phyloP scores from a whole-genome alignment of 2,113 vertebrate genomes.

The Myotis lucifugus region DNA sequence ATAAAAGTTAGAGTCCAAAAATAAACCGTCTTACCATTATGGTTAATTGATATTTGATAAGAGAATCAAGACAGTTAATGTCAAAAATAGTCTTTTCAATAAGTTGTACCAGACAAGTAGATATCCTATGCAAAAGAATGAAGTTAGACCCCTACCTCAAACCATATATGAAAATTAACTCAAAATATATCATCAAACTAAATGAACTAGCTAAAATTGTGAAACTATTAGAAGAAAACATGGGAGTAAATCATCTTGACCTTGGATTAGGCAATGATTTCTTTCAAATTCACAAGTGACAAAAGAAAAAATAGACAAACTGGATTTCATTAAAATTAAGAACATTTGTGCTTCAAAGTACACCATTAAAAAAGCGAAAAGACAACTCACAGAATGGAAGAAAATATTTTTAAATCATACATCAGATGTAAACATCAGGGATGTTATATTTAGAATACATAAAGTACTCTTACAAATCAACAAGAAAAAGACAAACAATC shows the following conservation, averaged over 20 bases:
- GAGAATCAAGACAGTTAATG: not conserved
- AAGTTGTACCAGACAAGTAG: not conserved
- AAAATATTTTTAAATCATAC: not conserved
- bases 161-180: not conserved
- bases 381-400: not conserved
- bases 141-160: not conserved
- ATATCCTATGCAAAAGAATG: not conserved
- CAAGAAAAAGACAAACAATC: not conserved
- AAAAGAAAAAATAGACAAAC: not conserved
- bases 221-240: not conserved
- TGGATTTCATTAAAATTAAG: not conserved
- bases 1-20: not conserved
- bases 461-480: not conserved
- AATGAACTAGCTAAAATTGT: not conserved
- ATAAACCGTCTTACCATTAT: not conserved
- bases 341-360: not conserved
- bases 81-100: not conserved
- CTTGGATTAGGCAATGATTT: not conserved
- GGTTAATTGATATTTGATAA: not conserved
- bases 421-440: not conserved
- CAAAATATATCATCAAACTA: not conserved
- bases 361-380: not conserved
- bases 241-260: not conserved
- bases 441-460: not conserved
- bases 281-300: not conserved